These are phyloP conservation scores for Papilio machaon DNA, from an alignment of 1,140 invertebrate species.

Conservation along the genomic window DNA sequence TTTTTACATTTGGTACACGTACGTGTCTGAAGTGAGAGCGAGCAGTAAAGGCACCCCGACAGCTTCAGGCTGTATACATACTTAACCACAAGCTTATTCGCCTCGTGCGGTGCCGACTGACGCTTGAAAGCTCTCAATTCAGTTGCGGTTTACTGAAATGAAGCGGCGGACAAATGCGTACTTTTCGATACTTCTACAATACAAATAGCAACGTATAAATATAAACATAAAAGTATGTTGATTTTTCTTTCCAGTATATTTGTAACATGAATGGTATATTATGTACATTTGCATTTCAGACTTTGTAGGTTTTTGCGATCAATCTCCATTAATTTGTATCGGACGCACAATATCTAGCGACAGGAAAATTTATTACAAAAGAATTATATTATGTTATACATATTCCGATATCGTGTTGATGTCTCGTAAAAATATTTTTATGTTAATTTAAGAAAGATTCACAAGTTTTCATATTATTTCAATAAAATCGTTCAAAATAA, in stretches of 20 bases:
- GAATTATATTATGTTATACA: neutral
- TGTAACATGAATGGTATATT: too few relatives aligned
- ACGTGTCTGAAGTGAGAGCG: neutral
- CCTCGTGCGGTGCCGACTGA: neutral
- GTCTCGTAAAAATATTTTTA: neutral
- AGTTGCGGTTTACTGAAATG: neutral
- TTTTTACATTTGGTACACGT: neutral
- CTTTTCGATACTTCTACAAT: neutral
- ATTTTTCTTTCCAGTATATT: neutral
- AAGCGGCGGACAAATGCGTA: neutral
- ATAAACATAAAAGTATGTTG: neutral
- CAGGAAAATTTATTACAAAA: neutral
- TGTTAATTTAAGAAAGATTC: neutral
- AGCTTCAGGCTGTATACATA: neutral
- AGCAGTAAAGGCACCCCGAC: neutral
- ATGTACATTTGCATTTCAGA: neutral
- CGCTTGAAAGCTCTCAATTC: neutral
- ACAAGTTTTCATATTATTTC: neutral
- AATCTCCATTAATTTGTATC: constrained; percentile 5
- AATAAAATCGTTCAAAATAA: neutral
- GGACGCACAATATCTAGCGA: neutral
- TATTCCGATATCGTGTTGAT: neutral
- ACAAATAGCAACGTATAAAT: neutral
- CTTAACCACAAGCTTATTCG: neutral
- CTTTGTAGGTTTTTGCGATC: neutral